A percentile compares a stretch with the other conserved stretches of the same genome.
These are phyloP conservation scores for Patella depressa DNA, from an alignment of 2,888 invertebrate genomes.

Conservation along the genomic window DNA sequence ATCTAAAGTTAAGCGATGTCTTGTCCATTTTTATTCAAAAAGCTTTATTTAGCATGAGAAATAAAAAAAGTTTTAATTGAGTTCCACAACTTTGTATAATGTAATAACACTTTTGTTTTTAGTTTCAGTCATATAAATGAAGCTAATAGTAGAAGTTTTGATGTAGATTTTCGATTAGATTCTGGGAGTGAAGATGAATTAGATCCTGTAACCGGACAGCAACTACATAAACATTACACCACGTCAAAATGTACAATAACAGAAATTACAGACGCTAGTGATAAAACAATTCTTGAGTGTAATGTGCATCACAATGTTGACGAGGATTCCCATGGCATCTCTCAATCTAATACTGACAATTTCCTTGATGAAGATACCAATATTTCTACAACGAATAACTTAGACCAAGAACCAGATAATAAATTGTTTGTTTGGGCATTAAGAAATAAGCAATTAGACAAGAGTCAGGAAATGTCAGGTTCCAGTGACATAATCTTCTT, in stretches of 20 bases:
- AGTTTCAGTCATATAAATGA: conserved; percentile 3
- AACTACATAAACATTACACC: background rate
- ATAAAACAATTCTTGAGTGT: background rate
- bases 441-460: background rate
- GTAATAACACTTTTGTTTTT: background rate
- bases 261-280: background rate
- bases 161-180: background rate
- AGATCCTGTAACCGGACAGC: background rate
- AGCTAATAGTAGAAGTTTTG: background rate
- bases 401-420: too few species aligned
- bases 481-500: conserved; percentile 3
- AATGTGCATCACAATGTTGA: background rate
- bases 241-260: background rate
- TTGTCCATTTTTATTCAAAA: too few species aligned
- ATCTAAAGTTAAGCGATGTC: too few species aligned
- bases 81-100: too few species aligned
- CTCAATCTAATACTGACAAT: background rate
- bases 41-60: too few species aligned
- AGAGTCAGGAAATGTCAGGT: background rate
- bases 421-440: too few species aligned
- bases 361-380: background rate
- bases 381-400: background rate
- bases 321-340: background rate
- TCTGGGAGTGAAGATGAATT: background rate
- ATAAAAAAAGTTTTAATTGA: too few species aligned